Evolutionary conservation across 2,797 vertebrate species (phyloP).

Genomic region (Coregonus suidteri): DNA sequence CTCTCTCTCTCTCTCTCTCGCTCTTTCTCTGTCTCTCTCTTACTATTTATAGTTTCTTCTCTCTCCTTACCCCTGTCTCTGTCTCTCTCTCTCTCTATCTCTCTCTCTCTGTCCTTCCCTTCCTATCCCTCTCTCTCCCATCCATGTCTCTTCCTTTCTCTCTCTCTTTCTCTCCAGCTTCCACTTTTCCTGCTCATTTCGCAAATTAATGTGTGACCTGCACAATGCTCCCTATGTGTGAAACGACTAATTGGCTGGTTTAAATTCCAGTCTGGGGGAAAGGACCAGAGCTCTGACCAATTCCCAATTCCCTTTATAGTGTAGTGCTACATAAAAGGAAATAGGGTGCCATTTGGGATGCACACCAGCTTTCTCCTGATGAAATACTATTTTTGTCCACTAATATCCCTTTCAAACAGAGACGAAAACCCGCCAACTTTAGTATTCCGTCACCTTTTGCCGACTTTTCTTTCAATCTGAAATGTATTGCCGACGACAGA

Average conservation of each 20-base stretch:
- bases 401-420: slow-evolving; percentile 22
- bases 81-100: not conserved
- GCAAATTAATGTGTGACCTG: slow-evolving; percentile 51
- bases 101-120: not conserved
- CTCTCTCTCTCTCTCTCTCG: too few species aligned
- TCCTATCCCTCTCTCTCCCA: slow-evolving; percentile 21
- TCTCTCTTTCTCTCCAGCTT: not conserved
- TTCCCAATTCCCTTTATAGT: not conserved
- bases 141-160: not conserved
- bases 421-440: too few species aligned
- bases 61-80: too few species aligned
- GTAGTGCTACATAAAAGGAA: not conserved
- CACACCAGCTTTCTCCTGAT: not conserved
- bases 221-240: slow-evolving; percentile 47
- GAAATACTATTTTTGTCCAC: slow-evolving; percentile 1
- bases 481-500: too few species aligned
- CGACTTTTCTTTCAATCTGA: too few species aligned
- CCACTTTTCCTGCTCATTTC: slow-evolving; percentile 44
- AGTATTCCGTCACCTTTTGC: too few species aligned
- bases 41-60: too few species aligned
- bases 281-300: slow-evolving; percentile 41
- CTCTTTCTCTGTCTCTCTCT: too few species aligned
- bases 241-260: slow-evolving; percentile 53
- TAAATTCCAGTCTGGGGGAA: slow-evolving; percentile 42
- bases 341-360: not conserved